Conservation (phyloP, 2,797 vertebrate species). For the Petrocephalus schoutedeni region DNA sequence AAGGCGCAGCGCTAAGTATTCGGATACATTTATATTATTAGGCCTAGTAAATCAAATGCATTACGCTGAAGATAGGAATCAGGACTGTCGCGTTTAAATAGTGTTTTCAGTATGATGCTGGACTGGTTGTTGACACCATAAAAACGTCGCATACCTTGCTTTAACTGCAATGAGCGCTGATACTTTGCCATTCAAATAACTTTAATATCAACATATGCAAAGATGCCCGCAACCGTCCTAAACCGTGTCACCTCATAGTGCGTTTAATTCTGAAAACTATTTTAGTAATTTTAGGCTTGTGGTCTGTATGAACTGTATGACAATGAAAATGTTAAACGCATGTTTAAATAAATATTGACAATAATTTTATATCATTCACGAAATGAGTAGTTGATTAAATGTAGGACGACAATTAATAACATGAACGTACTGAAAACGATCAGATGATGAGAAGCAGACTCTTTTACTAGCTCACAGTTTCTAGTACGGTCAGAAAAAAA, state of each 20-base stretch:
- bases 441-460: neutral
- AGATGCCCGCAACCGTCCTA: neutral
- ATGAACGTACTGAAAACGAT: neutral
- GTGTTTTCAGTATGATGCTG: neutral
- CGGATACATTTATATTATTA: neutral
- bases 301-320: neutral
- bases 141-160: neutral
- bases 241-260: neutral
- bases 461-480: neutral
- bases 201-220: slow-evolving; percentile 3
- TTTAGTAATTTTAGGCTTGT: neutral
- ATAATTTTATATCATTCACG: neutral
- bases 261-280: neutral
- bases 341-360: neutral
- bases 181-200: slow-evolving; percentile 19
- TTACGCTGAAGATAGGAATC: neutral
- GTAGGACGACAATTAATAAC: neutral
- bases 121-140: neutral
- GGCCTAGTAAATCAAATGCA: neutral
- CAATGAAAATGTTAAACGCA: neutral
- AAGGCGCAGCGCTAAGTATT: neutral
- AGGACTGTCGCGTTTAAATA: neutral
- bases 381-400: neutral
- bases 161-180: neutral
- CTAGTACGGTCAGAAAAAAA: neutral